Base-by-base conservation (phyloP, 2,888 invertebrate species). In the Emmelina monodactyla region DNA sequence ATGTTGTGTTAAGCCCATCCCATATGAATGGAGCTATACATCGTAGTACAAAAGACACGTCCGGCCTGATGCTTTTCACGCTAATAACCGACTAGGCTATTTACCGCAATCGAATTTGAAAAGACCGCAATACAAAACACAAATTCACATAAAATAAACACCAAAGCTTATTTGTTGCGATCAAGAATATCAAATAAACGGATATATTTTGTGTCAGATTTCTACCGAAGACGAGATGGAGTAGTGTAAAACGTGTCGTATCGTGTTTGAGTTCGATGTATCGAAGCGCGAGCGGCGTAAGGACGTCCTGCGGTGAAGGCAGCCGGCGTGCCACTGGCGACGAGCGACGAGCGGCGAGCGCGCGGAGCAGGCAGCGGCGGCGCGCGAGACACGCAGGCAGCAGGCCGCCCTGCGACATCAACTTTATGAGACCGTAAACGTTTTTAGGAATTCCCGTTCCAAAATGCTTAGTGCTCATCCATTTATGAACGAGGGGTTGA, bases 231-330 rank as follows among this genome's bases (percentile, higher is more conserved):
- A n/a, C n/a, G n/a, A n/a, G n/a, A n/a, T n/a, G n/a, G n/a, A n/a
- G n/a, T n/a, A n/a, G n/a, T n/a, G n/a, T n/a, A n/a, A n/a, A n/a
- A n/a, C n/a, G n/a, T n/a, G n/a, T n/a, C n/a, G n/a, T n/a, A 59
- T 69, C 73, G 76, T 73, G 50, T 68, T 73, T 49, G 58, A 64
- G 49, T 60, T 67, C 76, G 75, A 45, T 34, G 50, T 39, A 43
- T 40, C 44, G 40, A 48, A 49, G 51, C 38, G 45, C 43, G 50
- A 36, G 42, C 37, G 37, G 44, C 51, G 58, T 47, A 46, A 44
- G 43, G 38, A 47, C 70, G 59, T 58, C 49, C 58, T 57, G 36
- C 51, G 52, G 28, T 11, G 35, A 47, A 55, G 66, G 57, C 61
- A 60, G 67, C 63, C 72, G 51, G 55, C 47, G 53, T 56, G 75